Conservation (phyloP, 2,888 invertebrate genomes). For the Scotopteryx bipunctaria region DNA sequence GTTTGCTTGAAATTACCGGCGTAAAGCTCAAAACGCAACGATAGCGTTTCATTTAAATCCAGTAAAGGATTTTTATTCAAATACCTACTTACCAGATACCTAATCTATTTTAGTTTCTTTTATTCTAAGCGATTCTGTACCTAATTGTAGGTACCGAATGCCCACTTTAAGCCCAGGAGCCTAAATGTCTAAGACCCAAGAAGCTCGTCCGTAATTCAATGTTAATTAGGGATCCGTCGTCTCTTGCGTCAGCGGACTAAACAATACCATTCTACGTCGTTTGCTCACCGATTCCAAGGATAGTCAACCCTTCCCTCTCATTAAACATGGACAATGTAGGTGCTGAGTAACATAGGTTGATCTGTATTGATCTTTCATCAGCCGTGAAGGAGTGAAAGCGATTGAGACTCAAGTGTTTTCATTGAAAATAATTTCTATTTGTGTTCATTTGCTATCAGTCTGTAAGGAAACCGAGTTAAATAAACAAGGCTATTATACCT, state of each 20-base stretch:
- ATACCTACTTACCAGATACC: too few species aligned
- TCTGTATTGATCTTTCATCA: constrained; percentile 29
- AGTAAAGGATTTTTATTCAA: too few species aligned
- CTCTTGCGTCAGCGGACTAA: constrained; percentile 36
- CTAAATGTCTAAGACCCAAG: constrained; percentile 18
- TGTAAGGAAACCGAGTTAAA: too few species aligned
- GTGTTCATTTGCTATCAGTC: background rate
- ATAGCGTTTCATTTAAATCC: too few species aligned
- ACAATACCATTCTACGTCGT: constrained; percentile 47
- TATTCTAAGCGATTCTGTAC: too few species aligned
- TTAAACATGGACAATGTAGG: constrained; percentile 55
- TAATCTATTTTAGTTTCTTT: too few species aligned
- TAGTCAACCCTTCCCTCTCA: constrained; percentile 50
- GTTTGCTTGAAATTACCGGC: too few species aligned
- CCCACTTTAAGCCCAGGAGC: constrained; percentile 5
- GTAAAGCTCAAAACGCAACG: too few species aligned
- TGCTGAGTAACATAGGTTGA: constrained; percentile 37
- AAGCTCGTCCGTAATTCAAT: constrained; percentile 38
- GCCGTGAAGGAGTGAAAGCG: constrained; percentile 21
- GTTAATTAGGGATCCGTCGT: constrained; percentile 44
- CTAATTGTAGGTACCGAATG: constrained; percentile 2
- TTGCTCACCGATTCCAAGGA: constrained; percentile 42
- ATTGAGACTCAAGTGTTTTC: constrained; percentile 8
- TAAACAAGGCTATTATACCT: too few species aligned
- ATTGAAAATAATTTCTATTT: background rate